phyloP scores from a whole-genome alignment of 2,888 invertebrate species.

The Carterocephalus palaemon region DNA sequence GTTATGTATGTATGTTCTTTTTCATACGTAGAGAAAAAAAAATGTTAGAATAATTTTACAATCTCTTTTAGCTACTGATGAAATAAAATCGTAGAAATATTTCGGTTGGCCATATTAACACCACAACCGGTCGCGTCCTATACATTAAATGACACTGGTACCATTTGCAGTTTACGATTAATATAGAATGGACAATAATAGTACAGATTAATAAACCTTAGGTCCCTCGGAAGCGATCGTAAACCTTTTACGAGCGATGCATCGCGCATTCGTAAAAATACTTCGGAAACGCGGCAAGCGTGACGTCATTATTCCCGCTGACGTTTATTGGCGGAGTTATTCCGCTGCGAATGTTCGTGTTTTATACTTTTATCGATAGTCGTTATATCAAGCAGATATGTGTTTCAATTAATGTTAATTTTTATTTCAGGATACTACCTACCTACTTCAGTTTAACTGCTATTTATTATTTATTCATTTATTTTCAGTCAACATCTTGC shows the following conservation, averaged over 20 bases:
- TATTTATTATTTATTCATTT: too few relatives aligned
- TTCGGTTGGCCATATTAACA: too few relatives aligned
- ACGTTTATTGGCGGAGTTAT: constrained; percentile 41
- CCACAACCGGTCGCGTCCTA: too few relatives aligned
- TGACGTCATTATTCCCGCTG: constrained; percentile 42
- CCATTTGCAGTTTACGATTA: constrained; percentile 24
- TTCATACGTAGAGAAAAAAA: too few relatives aligned
- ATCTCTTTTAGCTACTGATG: too few relatives aligned
- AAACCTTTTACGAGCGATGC: constrained; percentile 69
- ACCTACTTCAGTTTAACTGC: too few relatives aligned
- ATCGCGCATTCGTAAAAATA: constrained; percentile 70
- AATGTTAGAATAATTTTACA: too few relatives aligned
- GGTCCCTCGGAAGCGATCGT: constrained; percentile 45
- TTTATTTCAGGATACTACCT: too few relatives aligned
- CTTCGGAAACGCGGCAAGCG: constrained; percentile 50
- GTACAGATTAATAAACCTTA: constrained; percentile 62
- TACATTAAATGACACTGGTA: constrained; percentile 5
- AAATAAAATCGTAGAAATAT: too few relatives aligned
- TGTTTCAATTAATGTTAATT: constrained; percentile 26
- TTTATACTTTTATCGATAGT: constrained; percentile 46
- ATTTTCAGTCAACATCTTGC: too few relatives aligned
- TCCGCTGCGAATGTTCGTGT: constrained; percentile 33
- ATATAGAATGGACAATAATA: constrained; percentile 27
- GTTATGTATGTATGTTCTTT: too few relatives aligned
- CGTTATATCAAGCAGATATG: constrained; percentile 32